Percentiles rank a stretch among this genome's conserved stretches.
These are phyloP conservation scores for Origma solitaria DNA, from an alignment of 2,113 vertebrate species.

Conservation along the genomic window DNA sequence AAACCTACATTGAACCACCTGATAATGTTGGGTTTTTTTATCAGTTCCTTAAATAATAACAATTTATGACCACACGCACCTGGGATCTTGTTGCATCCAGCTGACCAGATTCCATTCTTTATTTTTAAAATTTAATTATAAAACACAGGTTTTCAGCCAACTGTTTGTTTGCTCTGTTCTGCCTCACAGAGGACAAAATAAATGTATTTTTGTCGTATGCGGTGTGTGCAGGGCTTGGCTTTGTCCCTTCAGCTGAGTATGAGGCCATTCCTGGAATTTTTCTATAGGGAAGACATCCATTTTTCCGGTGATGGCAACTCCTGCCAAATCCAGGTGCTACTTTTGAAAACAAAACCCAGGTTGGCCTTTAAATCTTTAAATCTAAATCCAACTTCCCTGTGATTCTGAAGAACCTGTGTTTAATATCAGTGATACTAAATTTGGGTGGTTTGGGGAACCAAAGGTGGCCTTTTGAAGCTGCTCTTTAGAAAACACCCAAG, in stretches of 20 bases:
- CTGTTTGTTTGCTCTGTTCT: background rate
- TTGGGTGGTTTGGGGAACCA: background rate
- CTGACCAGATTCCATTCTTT: background rate
- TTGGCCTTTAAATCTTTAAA: background rate
- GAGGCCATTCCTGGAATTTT: fast-evolving
- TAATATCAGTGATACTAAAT: background rate
- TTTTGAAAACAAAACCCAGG: background rate
- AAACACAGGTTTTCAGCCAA: fast-evolving
- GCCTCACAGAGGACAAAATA: background rate
- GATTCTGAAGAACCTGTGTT: background rate
- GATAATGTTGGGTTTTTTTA: background rate
- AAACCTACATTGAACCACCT: background rate
- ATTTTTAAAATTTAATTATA: background rate
- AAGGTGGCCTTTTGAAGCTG: background rate
- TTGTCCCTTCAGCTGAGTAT: fast-evolving
- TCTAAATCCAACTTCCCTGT: background rate
- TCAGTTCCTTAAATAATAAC: background rate
- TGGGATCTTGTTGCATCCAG: background rate
- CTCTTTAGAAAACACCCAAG: background rate
- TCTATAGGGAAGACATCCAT: background rate
- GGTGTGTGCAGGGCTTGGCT: background rate
- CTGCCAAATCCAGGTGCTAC: background rate
- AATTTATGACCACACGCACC: fast-evolving
- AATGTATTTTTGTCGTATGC: background rate
- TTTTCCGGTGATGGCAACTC: background rate